Conservation (phyloP, 37 sponge, comb jelly and placozoan genomes). For the Bolinopsis microptera region DNA sequence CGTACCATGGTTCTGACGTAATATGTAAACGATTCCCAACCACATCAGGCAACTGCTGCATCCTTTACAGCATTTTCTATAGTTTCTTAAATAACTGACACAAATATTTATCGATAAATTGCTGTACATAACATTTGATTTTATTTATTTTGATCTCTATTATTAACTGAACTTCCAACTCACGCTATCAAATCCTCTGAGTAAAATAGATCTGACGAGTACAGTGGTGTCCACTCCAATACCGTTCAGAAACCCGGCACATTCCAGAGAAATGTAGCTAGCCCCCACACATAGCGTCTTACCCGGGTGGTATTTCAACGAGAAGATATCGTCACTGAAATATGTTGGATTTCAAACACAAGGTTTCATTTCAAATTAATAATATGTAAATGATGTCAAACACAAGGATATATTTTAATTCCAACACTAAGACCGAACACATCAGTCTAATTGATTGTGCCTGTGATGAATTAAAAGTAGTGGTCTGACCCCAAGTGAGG, state of each 20-base stretch:
- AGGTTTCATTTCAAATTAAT: not conserved
- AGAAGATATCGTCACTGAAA: constrained; percentile 95
- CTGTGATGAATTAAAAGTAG: constrained; percentile 45
- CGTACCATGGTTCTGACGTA: too few species aligned
- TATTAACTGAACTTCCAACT: too few species aligned
- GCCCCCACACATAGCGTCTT: constrained; percentile 97
- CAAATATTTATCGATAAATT: too few species aligned
- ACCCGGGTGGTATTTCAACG: constrained; percentile 80
- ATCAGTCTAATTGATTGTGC: too few species aligned
- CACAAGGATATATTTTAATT: not conserved
- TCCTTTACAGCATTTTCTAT: too few species aligned
- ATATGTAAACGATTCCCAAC: too few species aligned
- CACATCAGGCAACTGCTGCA: too few species aligned
- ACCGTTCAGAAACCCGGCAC: constrained; percentile 96
- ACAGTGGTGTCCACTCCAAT: constrained; percentile 85
- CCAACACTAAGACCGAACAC: too few species aligned
- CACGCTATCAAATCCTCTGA: constrained; percentile 97
- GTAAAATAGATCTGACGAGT: constrained; percentile 94
- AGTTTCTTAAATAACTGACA: too few species aligned
- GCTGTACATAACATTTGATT: too few species aligned
- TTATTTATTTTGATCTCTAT: too few species aligned
- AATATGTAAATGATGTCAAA: not conserved
- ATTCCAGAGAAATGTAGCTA: constrained; percentile 97
- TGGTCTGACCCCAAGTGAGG: constrained; percentile 62
- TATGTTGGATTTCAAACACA: constrained; percentile 21